Base-by-base conservation (phyloP, 2,888 invertebrate species). In the Cantharis flavilabris region DNA sequence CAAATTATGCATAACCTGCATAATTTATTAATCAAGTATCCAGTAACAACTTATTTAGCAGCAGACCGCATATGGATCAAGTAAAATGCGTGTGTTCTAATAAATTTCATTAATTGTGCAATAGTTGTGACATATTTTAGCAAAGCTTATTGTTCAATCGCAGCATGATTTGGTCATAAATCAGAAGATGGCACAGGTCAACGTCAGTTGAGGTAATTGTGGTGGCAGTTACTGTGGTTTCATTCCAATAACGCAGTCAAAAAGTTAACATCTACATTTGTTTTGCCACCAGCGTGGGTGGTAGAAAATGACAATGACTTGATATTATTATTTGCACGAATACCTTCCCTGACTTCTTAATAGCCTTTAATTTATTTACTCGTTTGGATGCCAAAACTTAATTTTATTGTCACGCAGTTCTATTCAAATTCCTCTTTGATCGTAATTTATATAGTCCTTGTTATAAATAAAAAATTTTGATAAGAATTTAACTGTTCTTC, bases 231-330 rank as follows among this genome's bases (percentile, higher is more conserved):
- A 62, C 73, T 73, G 73, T 73, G 76, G 77, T 77, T 75, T 77
- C 71, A 65, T 77, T 65, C 77, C 74, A 74, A 74, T 71, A 72
- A 11, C 69, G 77, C 69, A 70, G 77, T 77, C 77, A 72, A 74
- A 73, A 70, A 77, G 77, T 77, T 77, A 77, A 77, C 77, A 77
- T 77, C 77, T 77, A 77, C 74, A 77, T 77, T 77, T 74, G 71
- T 64, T 63, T 67, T n/a, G 63, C 69, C 72, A 33, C 62, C 23
- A 49, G 72, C 33, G 77, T 77, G 77, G 77, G 77, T 77, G 77
- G 77, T 49, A 49, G 49, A n/a, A 49, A 49, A 49, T 49, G 49
- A 49, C 49, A 49, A 49, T 49, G n/a, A 49, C 49, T 49, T 49
- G 49, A 49, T 49, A 49, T 49, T 49, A 49, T 49, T 49, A 49